Evolutionary conservation across 1,140 invertebrate genomes (phyloP).

Genomic region (Gonioctena quinquepunctata): DNA sequence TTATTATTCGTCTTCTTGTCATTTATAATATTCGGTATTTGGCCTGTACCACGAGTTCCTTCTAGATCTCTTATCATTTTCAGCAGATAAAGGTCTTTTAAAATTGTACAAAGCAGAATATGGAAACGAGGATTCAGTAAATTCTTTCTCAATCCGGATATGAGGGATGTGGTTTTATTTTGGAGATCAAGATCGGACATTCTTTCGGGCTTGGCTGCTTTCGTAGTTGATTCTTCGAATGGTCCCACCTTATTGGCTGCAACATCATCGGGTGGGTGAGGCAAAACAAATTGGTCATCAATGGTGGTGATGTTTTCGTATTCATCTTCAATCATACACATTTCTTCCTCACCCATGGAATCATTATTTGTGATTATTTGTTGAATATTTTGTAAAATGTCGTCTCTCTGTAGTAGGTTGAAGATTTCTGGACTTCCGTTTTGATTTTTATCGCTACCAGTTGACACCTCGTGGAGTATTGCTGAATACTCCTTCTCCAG

Average conservation of each 20-base stretch:
- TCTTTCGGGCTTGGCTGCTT: background rate
- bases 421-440: background rate
- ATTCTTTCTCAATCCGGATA: constrained; percentile 13
- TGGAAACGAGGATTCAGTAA: constrained; percentile 18
- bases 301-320: background rate
- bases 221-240: too few species aligned
- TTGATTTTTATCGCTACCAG: background rate
- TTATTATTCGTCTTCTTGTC: background rate
- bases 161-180: background rate
- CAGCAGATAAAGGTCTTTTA: constrained; percentile 31
- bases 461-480: background rate
- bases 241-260: background rate
- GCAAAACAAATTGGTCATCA: background rate
- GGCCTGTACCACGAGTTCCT: background rate
- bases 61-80: constrained; percentile 27
- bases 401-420: background rate
- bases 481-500: constrained; percentile 2
- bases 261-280: background rate
- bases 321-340: background rate
- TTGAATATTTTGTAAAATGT: background rate
- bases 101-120: constrained; percentile 24
- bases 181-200: background rate
- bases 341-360: background rate
- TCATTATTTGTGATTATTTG: background rate
- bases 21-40: background rate